Base-by-base conservation (phyloP, 2,888 invertebrate species). In the Acronicta aceris region DNA sequence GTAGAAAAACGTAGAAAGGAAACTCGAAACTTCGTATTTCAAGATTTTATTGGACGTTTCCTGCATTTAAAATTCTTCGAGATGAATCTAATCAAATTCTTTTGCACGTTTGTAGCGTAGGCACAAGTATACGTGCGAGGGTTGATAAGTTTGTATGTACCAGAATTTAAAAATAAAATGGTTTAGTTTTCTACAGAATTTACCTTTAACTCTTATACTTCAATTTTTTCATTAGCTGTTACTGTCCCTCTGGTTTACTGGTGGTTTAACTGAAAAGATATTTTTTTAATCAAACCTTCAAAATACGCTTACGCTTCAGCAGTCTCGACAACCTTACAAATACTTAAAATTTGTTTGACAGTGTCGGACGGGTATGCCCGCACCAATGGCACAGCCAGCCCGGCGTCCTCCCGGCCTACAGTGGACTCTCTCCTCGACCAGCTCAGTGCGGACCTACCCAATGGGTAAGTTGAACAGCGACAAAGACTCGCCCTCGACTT, bases 361-460 rank as follows among this genome's bases (percentile, higher is more conserved):
- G 79, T 78, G 51, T 69, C 82, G 72, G 94, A 94, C 49, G 89
- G 89, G 0, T 95, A 94, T 76, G 84, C 91, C 5, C 89, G 94
- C 33, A 93, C 92, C 16, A 95, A 95, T 64, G 95, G 94, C 8
- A 90, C 94, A 0, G 81, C 91, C 16, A 95, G 95, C 63, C 95
- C 95, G 0, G 93, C 92, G 0, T 89, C 93, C 27, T 84, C 93
- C 42, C 95, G 98, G 62, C 98, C 98, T 12, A 96, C 98, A 0
- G 98, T 99, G 55, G 98, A 99, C 92, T 98, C 97, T 71, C 95
- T 99, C 48, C 95, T 99, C 59, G 98, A 98, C 80, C 98, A 98
- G 90, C 95, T 99, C 82, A 97, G 96, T 89, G 95, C 97, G 60
- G 97, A 97, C 68, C 95, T 97, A 74, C 96, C 97, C 27, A 97